Base-by-base conservation (phyloP, 2,888 invertebrate species). In the Ennomos erosarius region DNA sequence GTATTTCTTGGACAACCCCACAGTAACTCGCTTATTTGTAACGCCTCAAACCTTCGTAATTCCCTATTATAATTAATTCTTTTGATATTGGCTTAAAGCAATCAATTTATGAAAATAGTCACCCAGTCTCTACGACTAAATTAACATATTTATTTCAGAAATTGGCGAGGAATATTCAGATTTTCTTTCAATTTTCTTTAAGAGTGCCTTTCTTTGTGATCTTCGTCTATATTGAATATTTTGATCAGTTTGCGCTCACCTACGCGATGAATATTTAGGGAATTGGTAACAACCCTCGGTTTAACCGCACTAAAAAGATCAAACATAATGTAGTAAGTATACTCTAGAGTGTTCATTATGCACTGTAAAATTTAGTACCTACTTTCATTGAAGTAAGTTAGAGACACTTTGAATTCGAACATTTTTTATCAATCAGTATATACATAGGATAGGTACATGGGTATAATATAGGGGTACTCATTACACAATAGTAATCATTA, bases 61-160 rank as follows among this genome's bases (percentile, higher is more conserved):
- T 78, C 75, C 76, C 77, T 81, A 78, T 76, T 74, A 78, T 74
- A 74, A 84, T 84, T 74, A 74, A 84, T 84, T 83, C 82, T 79
- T 86, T 85, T 82, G 82, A 84, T 88, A 87, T 85, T 80, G 81
- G 76, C 74, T 61, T 70, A 73, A 78, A 80, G 81, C 84, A 87
- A 87, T 87, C 85, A 87, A 86, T 86, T 88, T 88, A 85, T 85
- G 84, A 86, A 87, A 87, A 87, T 85, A 81, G 84, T 84, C 84
- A 68, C 75, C 76, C 70, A 70, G n/a, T 80, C 78, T 75, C 73
- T 68, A 73, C 72, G 85, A 84, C 87, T 84, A 86, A 78, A 89
- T 88, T 88, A 85, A 79, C 87, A 88, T 87, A 84, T 82, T 59
- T 88, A n/a, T 85, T 86, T 85, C 82, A 77, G 71, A 82, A 84